phyloP scores from a whole-genome alignment of 2,888 invertebrate species.

The Cosmia pyralina region DNA sequence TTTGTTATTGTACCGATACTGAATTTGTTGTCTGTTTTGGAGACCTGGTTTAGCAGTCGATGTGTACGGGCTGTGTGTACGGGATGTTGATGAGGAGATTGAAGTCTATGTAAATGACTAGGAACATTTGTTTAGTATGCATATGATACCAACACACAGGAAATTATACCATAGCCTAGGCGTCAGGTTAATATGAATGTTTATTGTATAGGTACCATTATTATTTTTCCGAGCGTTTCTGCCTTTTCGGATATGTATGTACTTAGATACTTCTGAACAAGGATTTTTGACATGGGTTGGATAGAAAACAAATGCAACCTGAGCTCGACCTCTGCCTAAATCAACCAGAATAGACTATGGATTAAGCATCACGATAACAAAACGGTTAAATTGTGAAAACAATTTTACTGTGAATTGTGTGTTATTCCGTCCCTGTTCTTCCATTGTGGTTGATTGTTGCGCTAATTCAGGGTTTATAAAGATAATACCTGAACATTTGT shows the following conservation, averaged over 20 bases:
- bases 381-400: constrained; percentile 8
- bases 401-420: constrained; percentile 1
- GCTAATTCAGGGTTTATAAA: neutral
- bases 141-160: neutral
- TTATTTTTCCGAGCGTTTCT: neutral
- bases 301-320: constrained; percentile 16
- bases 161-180: neutral
- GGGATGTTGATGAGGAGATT: neutral
- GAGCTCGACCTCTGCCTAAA: neutral
- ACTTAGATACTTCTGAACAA: constrained; percentile 2
- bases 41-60: neutral
- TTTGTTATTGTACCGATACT: constrained; percentile 1
- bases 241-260: neutral
- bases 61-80: neutral
- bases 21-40: no score
- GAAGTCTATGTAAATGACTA: neutral
- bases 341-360: constrained; percentile 8
- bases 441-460: neutral
- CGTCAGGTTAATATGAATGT: neutral
- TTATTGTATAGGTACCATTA: neutral
- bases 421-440: neutral
- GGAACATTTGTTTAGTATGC: neutral
- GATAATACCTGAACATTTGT: neutral
- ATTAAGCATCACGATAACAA: neutral
- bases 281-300: constrained; percentile 12